Percentiles rank a stretch among this genome's conserved stretches.
phyloP scores from a whole-genome alignment of 2,888 invertebrate genomes.

The Harpalus rufipes region DNA sequence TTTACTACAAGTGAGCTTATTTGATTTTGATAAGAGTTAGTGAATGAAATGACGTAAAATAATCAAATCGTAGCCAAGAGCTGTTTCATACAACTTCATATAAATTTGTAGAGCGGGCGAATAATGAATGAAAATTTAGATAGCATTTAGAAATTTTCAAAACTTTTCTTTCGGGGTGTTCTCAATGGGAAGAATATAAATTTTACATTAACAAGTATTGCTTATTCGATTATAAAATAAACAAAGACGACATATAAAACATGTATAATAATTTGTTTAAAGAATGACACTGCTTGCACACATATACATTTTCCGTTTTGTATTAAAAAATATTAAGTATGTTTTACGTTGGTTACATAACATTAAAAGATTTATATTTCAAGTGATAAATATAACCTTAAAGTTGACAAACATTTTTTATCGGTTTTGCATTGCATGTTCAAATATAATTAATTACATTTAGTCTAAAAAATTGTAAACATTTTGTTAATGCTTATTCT shows the following conservation, averaged over 20 bases:
- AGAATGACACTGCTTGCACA: background rate
- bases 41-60: constrained; percentile 37
- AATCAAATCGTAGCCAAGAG: constrained; percentile 26
- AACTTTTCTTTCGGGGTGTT: background rate
- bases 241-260: background rate
- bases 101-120: constrained; percentile 12
- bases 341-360: too few species aligned
- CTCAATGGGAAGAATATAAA: background rate
- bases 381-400: too few species aligned
- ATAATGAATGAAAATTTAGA: background rate
- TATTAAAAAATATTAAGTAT: too few species aligned
- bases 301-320: background rate
- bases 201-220: background rate
- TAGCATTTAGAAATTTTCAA: background rate
- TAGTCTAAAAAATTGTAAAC: too few species aligned
- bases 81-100: background rate
- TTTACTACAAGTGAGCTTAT: constrained; percentile 21
- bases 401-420: too few species aligned
- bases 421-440: too few species aligned
- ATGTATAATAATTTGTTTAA: background rate
- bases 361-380: too few species aligned
- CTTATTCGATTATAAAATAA: background rate
- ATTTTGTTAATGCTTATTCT: too few species aligned
- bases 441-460: too few species aligned
- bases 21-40: constrained; percentile 12